phyloP scores from a whole-genome alignment of 1,140 invertebrate species.

The Listronotus oregonensis region DNA sequence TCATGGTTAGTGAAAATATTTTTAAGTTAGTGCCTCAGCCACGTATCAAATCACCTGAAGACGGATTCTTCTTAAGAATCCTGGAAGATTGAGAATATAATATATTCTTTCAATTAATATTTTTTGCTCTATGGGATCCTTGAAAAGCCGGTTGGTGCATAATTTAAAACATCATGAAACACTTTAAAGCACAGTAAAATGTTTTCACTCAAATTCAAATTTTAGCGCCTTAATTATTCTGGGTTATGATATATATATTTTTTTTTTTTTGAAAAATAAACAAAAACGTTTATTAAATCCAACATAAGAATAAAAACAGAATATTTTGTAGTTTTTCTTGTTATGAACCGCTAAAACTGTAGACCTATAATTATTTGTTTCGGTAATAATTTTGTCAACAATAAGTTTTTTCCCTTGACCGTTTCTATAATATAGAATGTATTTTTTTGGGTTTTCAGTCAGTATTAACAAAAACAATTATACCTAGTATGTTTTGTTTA shows the following conservation, averaged over 20 bases:
- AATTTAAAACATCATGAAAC: too few species aligned
- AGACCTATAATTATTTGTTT: too few species aligned
- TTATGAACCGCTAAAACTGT: too few species aligned
- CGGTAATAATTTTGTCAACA: too few species aligned
- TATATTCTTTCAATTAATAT: neutral
- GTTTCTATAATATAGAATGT: too few species aligned
- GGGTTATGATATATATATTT: neutral
- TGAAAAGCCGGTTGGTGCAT: too few species aligned
- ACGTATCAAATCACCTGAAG: conserved; percentile 23
- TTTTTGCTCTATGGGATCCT: neutral
- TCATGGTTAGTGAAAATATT: conserved; percentile 21
- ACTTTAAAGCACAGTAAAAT: neutral
- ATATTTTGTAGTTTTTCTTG: too few species aligned
- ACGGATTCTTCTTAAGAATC: conserved; percentile 8
- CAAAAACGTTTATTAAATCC: neutral
- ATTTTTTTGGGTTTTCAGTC: too few species aligned
- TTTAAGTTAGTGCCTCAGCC: conserved; percentile 21
- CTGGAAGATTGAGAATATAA: neutral
- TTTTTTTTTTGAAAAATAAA: neutral
- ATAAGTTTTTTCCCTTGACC: too few species aligned
- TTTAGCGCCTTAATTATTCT: neutral
- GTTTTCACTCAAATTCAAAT: neutral
- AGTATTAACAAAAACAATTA: too few species aligned
- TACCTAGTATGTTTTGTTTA: too few species aligned
- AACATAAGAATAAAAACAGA: too few species aligned